phyloP scores from a whole-genome alignment of 35 echinoderm and acorn worm genomes.

The Heliocidaris tuberculata region DNA sequence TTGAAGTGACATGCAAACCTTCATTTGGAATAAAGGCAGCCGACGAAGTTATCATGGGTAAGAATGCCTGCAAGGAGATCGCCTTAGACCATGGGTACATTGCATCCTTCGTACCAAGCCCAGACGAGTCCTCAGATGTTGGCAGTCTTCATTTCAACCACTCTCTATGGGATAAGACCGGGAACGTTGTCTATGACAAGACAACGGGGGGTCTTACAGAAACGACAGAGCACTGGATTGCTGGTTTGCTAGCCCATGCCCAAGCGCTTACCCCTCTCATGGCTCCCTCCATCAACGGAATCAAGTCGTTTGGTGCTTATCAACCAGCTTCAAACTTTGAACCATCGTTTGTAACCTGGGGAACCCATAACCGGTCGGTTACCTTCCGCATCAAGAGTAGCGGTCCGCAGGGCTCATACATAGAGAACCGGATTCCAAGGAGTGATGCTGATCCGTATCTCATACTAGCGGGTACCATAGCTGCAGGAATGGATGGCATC shows the following conservation, averaged over 20 bases:
- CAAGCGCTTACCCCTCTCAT: constrained; percentile 43
- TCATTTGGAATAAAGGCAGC: constrained; percentile 50
- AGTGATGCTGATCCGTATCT: constrained; percentile 52
- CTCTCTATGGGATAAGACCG: constrained; percentile 27
- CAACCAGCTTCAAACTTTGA: background rate
- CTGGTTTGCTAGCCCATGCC: constrained; percentile 53
- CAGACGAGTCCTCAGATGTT: background rate
- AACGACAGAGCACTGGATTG: constrained; percentile 52
- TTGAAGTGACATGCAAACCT: constrained; percentile 43
- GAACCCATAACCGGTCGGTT: constrained; percentile 44
- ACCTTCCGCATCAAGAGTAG: constrained; percentile 47
- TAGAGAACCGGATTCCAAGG: constrained; percentile 52
- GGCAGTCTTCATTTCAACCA: constrained; percentile 59
- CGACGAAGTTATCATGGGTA: constrained; percentile 45
- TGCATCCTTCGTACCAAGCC: constrained; percentile 47
- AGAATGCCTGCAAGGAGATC: constrained; percentile 51
- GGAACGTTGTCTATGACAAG: background rate
- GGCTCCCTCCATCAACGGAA: constrained; percentile 48
- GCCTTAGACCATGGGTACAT: constrained; percentile 30
- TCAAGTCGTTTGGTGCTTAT: constrained; percentile 21
- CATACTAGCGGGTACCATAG: constrained; percentile 53
- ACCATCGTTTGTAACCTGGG: constrained; percentile 44
- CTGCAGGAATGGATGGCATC: constrained; percentile 63
- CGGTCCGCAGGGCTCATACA: constrained; percentile 1
- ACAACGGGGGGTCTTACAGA: constrained; percentile 40